These are phyloP conservation scores for Lathronympha strigana DNA, from an alignment of 2,888 invertebrate species.

Conservation along the genomic window DNA sequence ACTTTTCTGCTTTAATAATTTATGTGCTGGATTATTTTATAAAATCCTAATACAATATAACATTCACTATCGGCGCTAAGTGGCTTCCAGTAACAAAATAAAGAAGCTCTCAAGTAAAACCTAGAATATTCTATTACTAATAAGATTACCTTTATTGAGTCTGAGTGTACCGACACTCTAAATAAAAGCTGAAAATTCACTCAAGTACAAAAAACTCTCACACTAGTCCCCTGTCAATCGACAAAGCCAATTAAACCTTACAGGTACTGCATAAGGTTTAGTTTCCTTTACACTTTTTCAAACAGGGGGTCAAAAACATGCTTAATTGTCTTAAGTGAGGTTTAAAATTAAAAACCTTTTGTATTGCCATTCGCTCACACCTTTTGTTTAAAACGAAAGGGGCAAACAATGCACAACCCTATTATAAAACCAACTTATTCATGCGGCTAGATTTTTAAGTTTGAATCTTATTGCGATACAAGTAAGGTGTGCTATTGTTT, in stretches of 20 bases:
- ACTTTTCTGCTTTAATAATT: too few relatives aligned
- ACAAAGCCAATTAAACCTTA: constrained; percentile 5
- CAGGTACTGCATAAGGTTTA: not conserved
- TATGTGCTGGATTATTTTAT: too few relatives aligned
- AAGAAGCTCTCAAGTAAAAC: not conserved
- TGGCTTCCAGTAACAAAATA: too few relatives aligned
- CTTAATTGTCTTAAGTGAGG: constrained; percentile 71
- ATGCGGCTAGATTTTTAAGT: not conserved
- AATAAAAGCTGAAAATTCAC: constrained; percentile 32
- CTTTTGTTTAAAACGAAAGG: constrained; percentile 58
- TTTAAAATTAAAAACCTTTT: constrained; percentile 61
- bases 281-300: constrained; percentile 4
- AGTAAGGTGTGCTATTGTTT: not conserved
- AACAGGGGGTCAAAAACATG: constrained; percentile 54
- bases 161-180: constrained; percentile 17
- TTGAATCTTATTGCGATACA: not conserved
- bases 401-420: constrained; percentile 50
- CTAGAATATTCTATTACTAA: constrained; percentile 6
- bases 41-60: too few relatives aligned
- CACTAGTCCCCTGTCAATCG: not conserved
- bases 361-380: constrained; percentile 52
- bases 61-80: too few relatives aligned
- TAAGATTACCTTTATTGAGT: constrained; percentile 15
- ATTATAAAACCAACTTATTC: constrained; percentile 42
- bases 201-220: constrained; percentile 31